Evolutionary conservation across 1,140 invertebrate genomes (phyloP), one percentile per base, ranked within the genome.

Genomic region (Bombus fervidus): DNA sequence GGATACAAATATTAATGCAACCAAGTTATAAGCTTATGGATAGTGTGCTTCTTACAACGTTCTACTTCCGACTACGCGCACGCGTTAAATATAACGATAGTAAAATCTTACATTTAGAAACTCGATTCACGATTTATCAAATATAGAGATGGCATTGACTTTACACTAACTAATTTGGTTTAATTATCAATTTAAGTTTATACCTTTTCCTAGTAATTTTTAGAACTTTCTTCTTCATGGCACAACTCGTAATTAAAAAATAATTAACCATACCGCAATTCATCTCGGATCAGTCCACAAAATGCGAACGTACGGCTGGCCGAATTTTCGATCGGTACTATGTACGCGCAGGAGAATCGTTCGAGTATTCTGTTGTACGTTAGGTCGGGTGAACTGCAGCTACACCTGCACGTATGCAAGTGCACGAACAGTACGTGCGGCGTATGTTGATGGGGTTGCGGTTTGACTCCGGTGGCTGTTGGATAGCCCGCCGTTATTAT

Each of bases 401-500:
- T 74, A 78, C 89, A 83, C 53, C 73, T 74, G 78, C 66, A 75
- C 83, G 81, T 82, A 72, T 80, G 83, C 76, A 71, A 62, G 74
- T 82, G 80, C 87, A 75, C 59, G 66, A 53, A 83, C 75, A 62
- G 81, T 90, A 92, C 91, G 91, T 92, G 91, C 86, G 71, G 79
- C 81, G 91, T 91, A 85, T 91, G 91, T 81, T 86, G 89, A 92
- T 92, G 83, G 89, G 90, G 66, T 85, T 91, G 90, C 84, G 88
- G 90, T 91, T 91, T 91, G 87, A 91, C 90, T 91, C 81, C 81
- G 89, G 89, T 86, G 90, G 90, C 87, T 91, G 79, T 79, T 83
- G 88, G 90, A 90, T 90, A 90, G 90, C 87, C 88, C 89, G 86
- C 86, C 89, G 89, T 91, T 91, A 91, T 91, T 91, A 91, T 91